phyloP scores from a whole-genome alignment of 2,888 invertebrate genomes.

The Pachycephus smyrnensis region DNA sequence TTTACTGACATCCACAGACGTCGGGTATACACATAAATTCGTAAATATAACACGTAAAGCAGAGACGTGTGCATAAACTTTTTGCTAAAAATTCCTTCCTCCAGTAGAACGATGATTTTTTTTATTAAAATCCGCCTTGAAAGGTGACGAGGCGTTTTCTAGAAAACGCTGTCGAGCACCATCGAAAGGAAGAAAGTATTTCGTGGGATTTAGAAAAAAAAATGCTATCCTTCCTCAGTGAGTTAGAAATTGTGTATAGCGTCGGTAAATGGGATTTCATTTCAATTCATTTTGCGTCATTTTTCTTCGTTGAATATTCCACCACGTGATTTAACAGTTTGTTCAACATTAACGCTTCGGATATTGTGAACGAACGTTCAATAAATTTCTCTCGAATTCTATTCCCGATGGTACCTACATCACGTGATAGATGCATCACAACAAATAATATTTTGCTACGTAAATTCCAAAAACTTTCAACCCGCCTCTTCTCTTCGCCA shows the following conservation, averaged over 20 bases:
- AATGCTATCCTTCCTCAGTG: neutral
- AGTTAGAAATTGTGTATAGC: neutral
- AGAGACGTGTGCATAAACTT: neutral
- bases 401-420: too few species aligned
- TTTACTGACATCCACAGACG: neutral
- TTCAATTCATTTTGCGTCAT: neutral
- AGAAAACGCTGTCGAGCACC: neutral
- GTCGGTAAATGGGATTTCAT: neutral
- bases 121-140: neutral
- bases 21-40: neutral
- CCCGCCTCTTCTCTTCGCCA: neutral
- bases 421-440: neutral
- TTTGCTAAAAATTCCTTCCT: neutral
- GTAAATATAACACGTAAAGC: neutral
- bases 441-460: neutral
- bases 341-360: neutral
- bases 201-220: neutral
- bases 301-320: neutral
- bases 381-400: neutral
- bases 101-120: neutral
- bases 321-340: neutral
- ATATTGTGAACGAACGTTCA: neutral
- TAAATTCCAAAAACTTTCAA: neutral
- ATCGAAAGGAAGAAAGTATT: neutral
- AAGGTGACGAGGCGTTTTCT: neutral